Evolutionary conservation across 2,888 invertebrate genomes (phyloP).

Genomic region (Baronia brevicornis): DNA sequence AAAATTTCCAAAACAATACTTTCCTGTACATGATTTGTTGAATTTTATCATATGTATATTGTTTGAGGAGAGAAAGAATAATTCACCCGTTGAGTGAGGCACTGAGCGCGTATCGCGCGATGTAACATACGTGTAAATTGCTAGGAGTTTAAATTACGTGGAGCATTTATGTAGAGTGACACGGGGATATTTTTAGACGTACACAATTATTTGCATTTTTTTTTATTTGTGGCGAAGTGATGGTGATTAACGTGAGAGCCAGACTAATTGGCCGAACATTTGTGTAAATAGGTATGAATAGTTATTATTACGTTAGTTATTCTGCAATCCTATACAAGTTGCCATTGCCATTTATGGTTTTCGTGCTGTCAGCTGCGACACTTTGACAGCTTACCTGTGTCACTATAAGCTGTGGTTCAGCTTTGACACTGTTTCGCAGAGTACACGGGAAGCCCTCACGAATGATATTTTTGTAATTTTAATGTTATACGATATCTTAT

Average conservation of each 20-base stretch:
- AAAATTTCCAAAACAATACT: conserved; percentile 59
- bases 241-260: conserved; percentile 29
- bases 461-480: conserved; percentile 33
- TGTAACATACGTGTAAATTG: conserved; percentile 35
- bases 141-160: conserved; percentile 27
- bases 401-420: no score
- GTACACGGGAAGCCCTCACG: conserved; percentile 19
- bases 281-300: conserved; percentile 38
- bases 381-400: no score
- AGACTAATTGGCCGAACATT: no score
- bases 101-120: conserved; percentile 32
- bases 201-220: conserved; percentile 44
- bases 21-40: conserved; percentile 59
- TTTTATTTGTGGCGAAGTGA: conserved; percentile 32
- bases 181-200: conserved; percentile 40
- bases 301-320: conserved; percentile 35
- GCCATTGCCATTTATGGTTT: conserved; percentile 45
- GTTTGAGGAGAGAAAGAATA: conserved; percentile 24
- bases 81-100: conserved; percentile 72
- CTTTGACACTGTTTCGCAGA: conserved; percentile 1
- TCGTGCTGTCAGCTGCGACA: no score
- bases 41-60: conserved; percentile 41
- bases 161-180: conserved; percentile 49
- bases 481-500: conserved; percentile 30
- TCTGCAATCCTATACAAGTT: conserved; percentile 47